A percentile compares a stretch with the other conserved stretches of the same genome.
phyloP scores from a whole-genome alignment of 2,113 vertebrate species.

The Sclerurus mexicanus region DNA sequence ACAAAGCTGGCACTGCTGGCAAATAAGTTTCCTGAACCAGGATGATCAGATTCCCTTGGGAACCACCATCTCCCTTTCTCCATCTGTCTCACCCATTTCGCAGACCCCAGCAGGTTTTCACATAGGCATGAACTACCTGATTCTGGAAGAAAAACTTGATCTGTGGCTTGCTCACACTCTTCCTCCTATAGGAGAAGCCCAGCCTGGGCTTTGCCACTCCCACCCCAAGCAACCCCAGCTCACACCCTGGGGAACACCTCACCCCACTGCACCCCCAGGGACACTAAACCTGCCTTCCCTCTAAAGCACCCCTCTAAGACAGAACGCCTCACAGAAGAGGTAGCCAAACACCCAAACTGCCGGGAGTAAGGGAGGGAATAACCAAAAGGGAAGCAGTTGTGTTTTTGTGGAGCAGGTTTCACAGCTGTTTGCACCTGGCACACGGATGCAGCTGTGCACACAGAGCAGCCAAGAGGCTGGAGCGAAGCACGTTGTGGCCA shows the following conservation, averaged over 20 bases:
- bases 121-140: neutral
- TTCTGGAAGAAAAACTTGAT: neutral
- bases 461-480: neutral
- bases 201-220: neutral
- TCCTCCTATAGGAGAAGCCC: too few relatives aligned
- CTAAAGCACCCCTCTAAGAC: neutral
- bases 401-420: neutral
- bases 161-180: neutral
- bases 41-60: neutral
- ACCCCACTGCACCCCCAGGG: neutral
- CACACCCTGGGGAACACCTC: neutral
- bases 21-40: neutral
- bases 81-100: neutral
- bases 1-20: neutral
- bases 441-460: rapidly evolving
- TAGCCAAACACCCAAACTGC: neutral
- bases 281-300: neutral
- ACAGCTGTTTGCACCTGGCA: neutral
- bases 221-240: neutral
- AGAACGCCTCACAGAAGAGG: rapidly evolving
- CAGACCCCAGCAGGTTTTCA: neutral
- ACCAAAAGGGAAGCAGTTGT: neutral
- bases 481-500: neutral
- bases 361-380: neutral
- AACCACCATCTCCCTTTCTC: neutral